Percentiles rank a stretch among this genome's conserved stretches.
Conservation (phyloP, 2,113 vertebrate species). For the Heterochromis multidens region DNA sequence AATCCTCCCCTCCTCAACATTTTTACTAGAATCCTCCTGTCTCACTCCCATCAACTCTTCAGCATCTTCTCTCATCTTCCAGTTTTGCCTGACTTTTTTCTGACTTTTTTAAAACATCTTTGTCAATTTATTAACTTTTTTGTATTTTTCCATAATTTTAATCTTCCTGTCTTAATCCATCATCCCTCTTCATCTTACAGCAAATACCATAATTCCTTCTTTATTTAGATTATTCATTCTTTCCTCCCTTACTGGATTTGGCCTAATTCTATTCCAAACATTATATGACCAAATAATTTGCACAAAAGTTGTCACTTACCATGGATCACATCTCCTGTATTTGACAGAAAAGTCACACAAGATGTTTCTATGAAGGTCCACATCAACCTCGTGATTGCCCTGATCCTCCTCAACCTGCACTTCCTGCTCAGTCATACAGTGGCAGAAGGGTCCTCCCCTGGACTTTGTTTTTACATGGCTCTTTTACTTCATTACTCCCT, state of each 20-base stretch:
- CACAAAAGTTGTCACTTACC: not conserved
- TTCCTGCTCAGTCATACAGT: conserved; percentile 27
- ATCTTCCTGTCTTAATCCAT: not conserved
- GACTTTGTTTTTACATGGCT: conserved; percentile 35
- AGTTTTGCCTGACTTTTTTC: not conserved
- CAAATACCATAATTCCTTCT: no score
- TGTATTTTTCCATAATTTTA: no score
- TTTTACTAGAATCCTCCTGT: not conserved
- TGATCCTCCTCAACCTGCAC: no score
- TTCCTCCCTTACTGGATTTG: no score
- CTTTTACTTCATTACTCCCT: no score
- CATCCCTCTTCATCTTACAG: not conserved
- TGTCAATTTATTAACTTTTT: not conserved
- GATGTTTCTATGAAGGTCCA: conserved; percentile 56
- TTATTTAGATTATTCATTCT: no score
- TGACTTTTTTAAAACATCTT: not conserved
- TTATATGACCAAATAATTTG: no score
- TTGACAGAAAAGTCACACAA: conserved; percentile 5
- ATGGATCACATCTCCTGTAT: not conserved
- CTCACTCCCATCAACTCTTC: not conserved
- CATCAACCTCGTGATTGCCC: conserved; percentile 38
- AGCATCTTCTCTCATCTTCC: not conserved
- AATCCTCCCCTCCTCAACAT: not conserved
- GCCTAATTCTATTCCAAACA: no score
- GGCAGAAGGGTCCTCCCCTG: not conserved